Evolutionary conservation across 1,140 invertebrate species (phyloP).

Genomic region (Onthophagus taurus): DNA sequence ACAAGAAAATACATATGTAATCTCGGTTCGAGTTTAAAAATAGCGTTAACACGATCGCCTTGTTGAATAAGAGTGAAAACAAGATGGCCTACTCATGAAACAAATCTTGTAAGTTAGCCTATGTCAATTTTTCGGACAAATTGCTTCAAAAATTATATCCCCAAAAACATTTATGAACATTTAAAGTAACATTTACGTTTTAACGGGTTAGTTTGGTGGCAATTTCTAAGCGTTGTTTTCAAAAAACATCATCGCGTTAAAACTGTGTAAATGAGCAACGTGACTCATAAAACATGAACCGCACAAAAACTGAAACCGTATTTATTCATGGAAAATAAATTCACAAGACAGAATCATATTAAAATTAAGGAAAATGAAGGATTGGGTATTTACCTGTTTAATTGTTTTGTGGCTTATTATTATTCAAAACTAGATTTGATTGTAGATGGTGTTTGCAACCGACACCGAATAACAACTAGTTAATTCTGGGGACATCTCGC

Average conservation of each 20-base stretch:
- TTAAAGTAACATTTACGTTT: not conserved
- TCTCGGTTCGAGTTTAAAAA: slow-evolving; percentile 30
- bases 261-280: not conserved
- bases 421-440: slow-evolving; percentile 2
- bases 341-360: not conserved
- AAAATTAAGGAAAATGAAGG: not conserved
- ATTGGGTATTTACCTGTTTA: slow-evolving; percentile 1
- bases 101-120: slow-evolving; percentile 16
- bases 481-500: slow-evolving; percentile 31
- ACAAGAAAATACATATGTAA: slow-evolving; percentile 23
- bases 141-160: too few species aligned
- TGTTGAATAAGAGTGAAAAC: slow-evolving; percentile 35
- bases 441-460: slow-evolving; percentile 15
- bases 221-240: not conserved
- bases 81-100: slow-evolving; percentile 28
- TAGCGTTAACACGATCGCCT: slow-evolving; percentile 27
- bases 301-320: not conserved
- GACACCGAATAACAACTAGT: slow-evolving; percentile 16
- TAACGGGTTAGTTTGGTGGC: too few species aligned
- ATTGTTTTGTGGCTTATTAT: not conserved
- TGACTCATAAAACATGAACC: not conserved
- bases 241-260: not conserved
- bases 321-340: not conserved
- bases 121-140: not conserved
- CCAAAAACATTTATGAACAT: not conserved